Evolutionary conservation across 2,888 invertebrate species (phyloP), one percentile per base, ranked within the genome.

Genomic region (Gastrophysa polygoni): DNA sequence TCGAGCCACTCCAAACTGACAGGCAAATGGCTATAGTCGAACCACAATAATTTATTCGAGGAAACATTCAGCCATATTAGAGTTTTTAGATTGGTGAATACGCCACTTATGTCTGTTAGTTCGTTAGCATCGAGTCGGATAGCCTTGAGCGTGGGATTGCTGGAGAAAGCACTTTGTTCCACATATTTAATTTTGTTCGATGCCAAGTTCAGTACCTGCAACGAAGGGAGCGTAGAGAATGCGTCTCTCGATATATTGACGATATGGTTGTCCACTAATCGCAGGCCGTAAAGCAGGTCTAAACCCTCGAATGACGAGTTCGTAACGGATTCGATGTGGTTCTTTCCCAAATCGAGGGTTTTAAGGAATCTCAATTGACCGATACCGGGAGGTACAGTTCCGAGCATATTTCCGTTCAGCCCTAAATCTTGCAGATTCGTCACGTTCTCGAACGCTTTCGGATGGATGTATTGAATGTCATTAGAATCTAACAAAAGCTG

Each of bases 1-100:
- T 93, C 92, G 59, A 93, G 83, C 90, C 91, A 91, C 78, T 91
- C 90, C 47, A 93, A 84, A 74, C 89, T 90, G 1, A 85, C 79
- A 11, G 93, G 93, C 73, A 93, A 85, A 75, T 92, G 87, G 71
- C 90, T 89, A 75, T 91, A 93, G 82, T 93, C 92, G 81, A 92
- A 92, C 89, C 90, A 89, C 64, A 88, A 83, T 70, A 93, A 82
- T 77, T 88, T 88, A 81, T 93, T 93, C 80, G 90, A 88, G 52
- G 91, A 91, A 61, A 92, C 90, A 81, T 93, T 93, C 71, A 93
- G 82, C 91, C 91, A 91, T 71, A 90, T 88, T 62, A 93, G 86
- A 68, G 88, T 88, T 71, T 89, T 88, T 64, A 90, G 85, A 73
- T 87, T 89, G 67, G 88, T 89, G 82, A 92, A 91, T 77, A 91